phyloP scores from a whole-genome alignment of 2,888 invertebrate genomes.

The Allacma fusca region DNA sequence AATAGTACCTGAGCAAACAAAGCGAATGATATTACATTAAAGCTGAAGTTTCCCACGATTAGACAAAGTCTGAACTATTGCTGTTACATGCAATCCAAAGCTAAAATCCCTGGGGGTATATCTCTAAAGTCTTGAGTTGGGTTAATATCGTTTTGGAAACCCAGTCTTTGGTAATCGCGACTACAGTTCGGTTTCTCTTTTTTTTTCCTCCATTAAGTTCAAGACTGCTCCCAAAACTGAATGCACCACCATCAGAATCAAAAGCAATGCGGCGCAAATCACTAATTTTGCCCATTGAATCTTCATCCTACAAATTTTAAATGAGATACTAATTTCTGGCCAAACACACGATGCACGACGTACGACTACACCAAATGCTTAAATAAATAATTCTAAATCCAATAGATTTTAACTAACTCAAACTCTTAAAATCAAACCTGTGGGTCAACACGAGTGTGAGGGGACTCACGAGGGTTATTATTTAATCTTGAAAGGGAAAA shows the following conservation, averaged over 20 bases:
- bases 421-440: conserved; percentile 65
- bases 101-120: conserved; percentile 89
- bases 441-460: conserved; percentile 83
- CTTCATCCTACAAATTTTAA: conserved; percentile 72
- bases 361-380: too few relatives aligned
- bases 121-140: conserved; percentile 92
- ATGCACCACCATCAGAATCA: conserved; percentile 76
- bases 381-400: not conserved
- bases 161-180: conserved; percentile 92
- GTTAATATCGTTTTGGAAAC: conserved; percentile 91
- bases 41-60: not conserved
- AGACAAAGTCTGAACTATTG: not conserved
- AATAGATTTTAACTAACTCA: too few relatives aligned
- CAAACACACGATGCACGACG: too few relatives aligned
- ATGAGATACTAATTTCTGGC: too few relatives aligned
- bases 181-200: conserved; percentile 77
- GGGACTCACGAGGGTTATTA: too few relatives aligned
- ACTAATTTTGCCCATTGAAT: conserved; percentile 88
- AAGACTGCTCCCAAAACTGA: conserved; percentile 36
- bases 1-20: conserved; percentile 70
- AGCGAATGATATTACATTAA: not conserved
- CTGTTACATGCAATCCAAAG: conserved; percentile 85
- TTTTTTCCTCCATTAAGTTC: conserved; percentile 64
- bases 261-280: conserved; percentile 90
- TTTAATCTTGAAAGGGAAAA: too few relatives aligned